phyloP scores from a whole-genome alignment of 2,888 invertebrate genomes.

The Eupithecia insigniata region DNA sequence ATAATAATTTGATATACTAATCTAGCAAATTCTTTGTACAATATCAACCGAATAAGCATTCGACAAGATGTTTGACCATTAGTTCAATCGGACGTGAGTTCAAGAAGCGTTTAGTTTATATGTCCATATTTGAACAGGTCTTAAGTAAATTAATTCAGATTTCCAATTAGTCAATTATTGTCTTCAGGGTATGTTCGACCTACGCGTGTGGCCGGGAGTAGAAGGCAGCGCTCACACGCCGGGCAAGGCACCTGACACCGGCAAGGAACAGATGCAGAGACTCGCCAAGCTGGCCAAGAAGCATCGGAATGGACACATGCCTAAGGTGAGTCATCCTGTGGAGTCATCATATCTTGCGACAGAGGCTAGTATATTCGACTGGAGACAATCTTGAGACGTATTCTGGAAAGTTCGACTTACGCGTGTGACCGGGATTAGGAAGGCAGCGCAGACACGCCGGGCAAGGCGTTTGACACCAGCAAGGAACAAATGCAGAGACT shows the following conservation, averaged over 20 bases:
- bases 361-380: too few species aligned
- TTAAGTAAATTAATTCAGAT: too few species aligned
- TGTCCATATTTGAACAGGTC: background rate
- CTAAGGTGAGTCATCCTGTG: constrained; percentile 84
- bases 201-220: constrained; percentile 95
- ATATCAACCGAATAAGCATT: background rate
- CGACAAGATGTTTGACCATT: too few species aligned
- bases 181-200: constrained; percentile 90
- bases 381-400: too few species aligned
- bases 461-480: constrained; percentile 90
- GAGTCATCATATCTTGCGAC: too few species aligned
- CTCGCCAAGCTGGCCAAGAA: constrained; percentile 96
- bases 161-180: too few species aligned
- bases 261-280: constrained; percentile 94
- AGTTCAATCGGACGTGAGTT: too few species aligned
- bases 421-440: constrained; percentile 96
- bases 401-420: constrained; percentile 87
- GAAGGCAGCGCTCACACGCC: constrained; percentile 93
- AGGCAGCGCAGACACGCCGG: constrained; percentile 91
- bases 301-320: constrained; percentile 96
- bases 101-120: too few species aligned
- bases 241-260: constrained; percentile 91
- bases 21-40: too few species aligned
- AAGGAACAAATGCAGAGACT: constrained; percentile 95
- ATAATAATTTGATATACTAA: background rate